Percentiles rank a stretch among this genome's conserved stretches.
phyloP scores from a whole-genome alignment of 2,888 invertebrate genomes.

The Pandemis cinnamomeana region DNA sequence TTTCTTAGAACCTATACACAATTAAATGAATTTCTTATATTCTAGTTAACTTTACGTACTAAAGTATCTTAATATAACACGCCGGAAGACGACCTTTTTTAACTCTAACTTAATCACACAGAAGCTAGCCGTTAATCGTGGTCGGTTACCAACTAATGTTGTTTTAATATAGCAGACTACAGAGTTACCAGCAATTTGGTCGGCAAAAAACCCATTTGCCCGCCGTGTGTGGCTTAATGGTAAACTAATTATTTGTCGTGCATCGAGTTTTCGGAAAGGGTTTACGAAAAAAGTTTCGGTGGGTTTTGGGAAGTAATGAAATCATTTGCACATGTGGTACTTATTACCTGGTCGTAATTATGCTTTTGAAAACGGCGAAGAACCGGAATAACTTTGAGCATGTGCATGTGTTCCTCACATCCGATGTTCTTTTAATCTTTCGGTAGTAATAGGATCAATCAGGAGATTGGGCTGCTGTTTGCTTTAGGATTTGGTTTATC shows the following conservation, averaged over 20 bases:
- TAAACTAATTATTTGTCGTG: constrained; percentile 71
- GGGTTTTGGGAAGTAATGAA: constrained; percentile 37
- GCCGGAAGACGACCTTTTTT: constrained; percentile 41
- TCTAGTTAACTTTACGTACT: too few species aligned
- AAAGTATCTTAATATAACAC: too few species aligned
- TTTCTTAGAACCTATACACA: too few species aligned
- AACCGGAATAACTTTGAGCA: background rate
- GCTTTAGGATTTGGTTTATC: too few species aligned
- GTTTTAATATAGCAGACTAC: constrained; percentile 73
- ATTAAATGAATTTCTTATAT: too few species aligned
- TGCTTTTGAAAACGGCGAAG: background rate
- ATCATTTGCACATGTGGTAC: constrained; percentile 14
- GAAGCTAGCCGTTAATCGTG: constrained; percentile 40
- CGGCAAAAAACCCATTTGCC: constrained; percentile 70
- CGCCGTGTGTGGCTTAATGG: constrained; percentile 74
- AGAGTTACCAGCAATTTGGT: constrained; percentile 67
- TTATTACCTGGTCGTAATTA: background rate
- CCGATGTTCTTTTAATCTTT: background rate
- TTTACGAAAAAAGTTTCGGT: constrained; percentile 47
- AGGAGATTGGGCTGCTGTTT: too few species aligned
- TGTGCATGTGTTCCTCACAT: background rate
- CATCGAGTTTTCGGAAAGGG: constrained; percentile 47
- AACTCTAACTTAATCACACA: constrained; percentile 41
- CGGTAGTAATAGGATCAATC: background rate
- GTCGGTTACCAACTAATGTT: constrained; percentile 65